Evolutionary conservation across 2,797 vertebrate genomes (phyloP), one percentile per base, ranked within the genome.

Genomic region (Sebastes elongatus): DNA sequence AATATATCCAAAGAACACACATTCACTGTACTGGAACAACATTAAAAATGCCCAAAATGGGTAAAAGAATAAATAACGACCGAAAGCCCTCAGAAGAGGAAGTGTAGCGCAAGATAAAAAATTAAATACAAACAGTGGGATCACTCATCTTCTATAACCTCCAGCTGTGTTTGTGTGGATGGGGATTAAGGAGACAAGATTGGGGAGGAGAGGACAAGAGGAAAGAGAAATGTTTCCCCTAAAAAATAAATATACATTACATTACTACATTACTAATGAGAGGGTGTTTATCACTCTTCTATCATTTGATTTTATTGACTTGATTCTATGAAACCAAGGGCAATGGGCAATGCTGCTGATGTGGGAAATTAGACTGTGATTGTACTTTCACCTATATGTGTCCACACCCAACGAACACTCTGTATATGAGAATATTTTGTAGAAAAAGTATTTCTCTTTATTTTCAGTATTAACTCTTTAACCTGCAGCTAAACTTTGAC

Each of bases 331-430:
- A 18, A 46, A 46, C 42, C 42, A 46, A 46, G 42, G 42, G 42
- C 7, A 46, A 46, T 22, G 42, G 16, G 42, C 16, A 46, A 46
- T 22, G 52, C 52, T 53, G 52, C 52, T 22, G n/a, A 22, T 53
- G 8, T 22, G n/a, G n/a, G n/a, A n/a, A 22, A 10, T 53, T 0
- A 46, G 42, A 46, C 42, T 46, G 16, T 46, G 42, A 0, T 16
- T 46, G n/a, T 53, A 53, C n/a, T 53, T 53, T 0, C n/a, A 22
- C n/a, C n/a, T 53, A 22, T 53, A 53, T 53, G 10, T 53, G 20
- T n/a, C 52, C 52, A 38, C 35, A 38, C 0, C 35, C 0, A 38
- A 38, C 35, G 0, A 0, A 53, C 52, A 53, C 7, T 53, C 52
- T 53, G n/a, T 53, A n/a, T 53, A 53, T n/a, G 0, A 53, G n/a